Base-by-base conservation (phyloP, 2,888 invertebrate genomes). In the Morpho achilles region DNA sequence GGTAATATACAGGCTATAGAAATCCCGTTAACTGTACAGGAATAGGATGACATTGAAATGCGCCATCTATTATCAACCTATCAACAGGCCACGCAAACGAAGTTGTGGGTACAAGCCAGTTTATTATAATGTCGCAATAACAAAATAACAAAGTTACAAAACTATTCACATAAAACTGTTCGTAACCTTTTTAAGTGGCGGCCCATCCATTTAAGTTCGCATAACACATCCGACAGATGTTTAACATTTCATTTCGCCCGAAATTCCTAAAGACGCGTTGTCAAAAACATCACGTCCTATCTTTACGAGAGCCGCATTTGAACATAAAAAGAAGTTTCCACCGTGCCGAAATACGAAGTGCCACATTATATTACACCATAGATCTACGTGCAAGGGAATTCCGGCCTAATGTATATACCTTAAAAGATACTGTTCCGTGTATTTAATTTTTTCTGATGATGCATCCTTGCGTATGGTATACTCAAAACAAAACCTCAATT, bases 261-360 rank as follows among this genome's bases (percentile, higher is more conserved):
- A 56, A 72, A 65, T 67, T 68, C 65, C 69, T 60, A 67, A 55
- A 49, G 62, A 69, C 64, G 69, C 71, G 74, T 84, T 83, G 80
- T 81, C 81, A 83, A 84, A 85, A 82, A 81, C 79, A 82, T 86
- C 87, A 87, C 87, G 87, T 86, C 79, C 71, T 63, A 69, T 72
- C 77, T 87, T 87, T 87, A 87, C 78, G 80, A 72, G 73, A 74
- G 69, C 76, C 81, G 77, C 79, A 81, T 84, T 80, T 79, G 76
- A 75, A 77, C 84, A 79, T 86, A 86, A 86, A 86, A 87, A 82
- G 76, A 82, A 81, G 69, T 87, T 87, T 85, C 82, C 78, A 80
- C 69, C 66, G 67, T 68, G 67, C 67, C 63, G 66, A 63, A 63
- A 66, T 70, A 67, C 67, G 64, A 65, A 66, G 60, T 57, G 56